Percentiles rank a stretch among this genome's conserved stretches.
Evolutionary conservation across 2,797 vertebrate genomes (phyloP).

Genomic region (Lagocephalus sceleratus): DNA sequence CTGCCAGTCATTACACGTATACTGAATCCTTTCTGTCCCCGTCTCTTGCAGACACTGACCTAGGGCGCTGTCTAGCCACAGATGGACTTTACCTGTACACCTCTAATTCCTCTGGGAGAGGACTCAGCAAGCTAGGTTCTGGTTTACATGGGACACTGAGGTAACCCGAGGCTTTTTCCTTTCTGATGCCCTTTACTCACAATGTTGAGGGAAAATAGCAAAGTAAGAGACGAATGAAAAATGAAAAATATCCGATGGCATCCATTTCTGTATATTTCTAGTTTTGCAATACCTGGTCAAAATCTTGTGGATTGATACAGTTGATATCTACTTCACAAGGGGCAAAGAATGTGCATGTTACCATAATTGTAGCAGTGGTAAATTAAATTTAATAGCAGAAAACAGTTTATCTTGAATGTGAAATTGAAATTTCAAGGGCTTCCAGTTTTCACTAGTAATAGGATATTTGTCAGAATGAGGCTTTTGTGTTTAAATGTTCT

Average conservation of each 20-base stretch:
- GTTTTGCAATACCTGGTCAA: conserved; percentile 18
- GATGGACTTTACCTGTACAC: conserved; percentile 97
- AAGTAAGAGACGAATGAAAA: conserved; percentile 16
- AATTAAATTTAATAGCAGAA: background rate
- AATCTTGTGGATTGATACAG: conserved; percentile 1
- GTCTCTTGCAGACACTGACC: conserved; percentile 86
- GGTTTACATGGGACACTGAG: conserved; percentile 96
- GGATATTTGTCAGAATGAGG: no score
- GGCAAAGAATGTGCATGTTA: background rate
- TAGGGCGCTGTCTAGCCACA: conserved; percentile 93
- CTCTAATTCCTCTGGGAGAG: conserved; percentile 95
- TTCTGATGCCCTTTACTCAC: conserved; percentile 34
- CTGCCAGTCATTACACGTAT: conserved; percentile 13
- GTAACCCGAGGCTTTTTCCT: conserved; percentile 73
- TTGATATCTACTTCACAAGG: background rate
- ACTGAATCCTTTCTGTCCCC: conserved; percentile 21
- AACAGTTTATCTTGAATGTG: no score
- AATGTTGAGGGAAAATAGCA: conserved; percentile 22
- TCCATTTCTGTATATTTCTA: no score
- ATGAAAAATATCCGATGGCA: conserved; percentile 46
- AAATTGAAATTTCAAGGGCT: no score
- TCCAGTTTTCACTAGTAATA: no score
- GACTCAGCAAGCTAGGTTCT: conserved; percentile 96
- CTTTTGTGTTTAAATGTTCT: no score
- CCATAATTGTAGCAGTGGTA: background rate